Evolutionary conservation across 2,888 invertebrate genomes (phyloP).

Genomic region (Paralinhomoeus sp.): DNA sequence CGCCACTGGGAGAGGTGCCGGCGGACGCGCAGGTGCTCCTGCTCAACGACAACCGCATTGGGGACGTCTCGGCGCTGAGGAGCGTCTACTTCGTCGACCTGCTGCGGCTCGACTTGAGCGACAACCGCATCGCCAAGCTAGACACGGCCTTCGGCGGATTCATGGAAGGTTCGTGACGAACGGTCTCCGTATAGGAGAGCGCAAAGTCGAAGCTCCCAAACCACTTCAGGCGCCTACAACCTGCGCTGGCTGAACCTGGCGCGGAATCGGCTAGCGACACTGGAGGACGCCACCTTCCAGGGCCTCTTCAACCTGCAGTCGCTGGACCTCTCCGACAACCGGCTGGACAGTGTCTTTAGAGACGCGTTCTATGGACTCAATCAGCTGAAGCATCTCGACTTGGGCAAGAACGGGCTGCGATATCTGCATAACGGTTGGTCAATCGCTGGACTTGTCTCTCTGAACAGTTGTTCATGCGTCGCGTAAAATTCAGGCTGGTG

Average conservation of each 20-base stretch:
- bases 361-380: no score
- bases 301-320: conserved; percentile 23
- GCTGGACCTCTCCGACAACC: conserved; percentile 25
- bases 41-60: conserved; percentile 24
- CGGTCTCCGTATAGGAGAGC: no score
- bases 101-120: conserved; percentile 22
- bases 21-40: conserved; percentile 22
- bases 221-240: conserved; percentile 22
- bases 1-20: conserved; percentile 16
- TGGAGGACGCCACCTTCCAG: conserved; percentile 27
- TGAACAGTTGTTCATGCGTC: no score
- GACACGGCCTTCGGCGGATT: conserved; percentile 9
- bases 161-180: no score
- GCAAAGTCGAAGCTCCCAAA: no score
- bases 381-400: no score
- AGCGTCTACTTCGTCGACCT: conserved; percentile 25
- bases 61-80: conserved; percentile 18
- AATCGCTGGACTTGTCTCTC: no score
- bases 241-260: conserved; percentile 24
- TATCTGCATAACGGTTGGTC: no score
- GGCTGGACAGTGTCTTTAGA: conserved; percentile 13
- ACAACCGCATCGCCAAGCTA: conserved; percentile 26
- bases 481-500: conserved; percentile 5
- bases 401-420: no score
- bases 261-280: conserved; percentile 23